phyloP scores from a whole-genome alignment of 2,888 invertebrate genomes.

The Tipula helvola region DNA sequence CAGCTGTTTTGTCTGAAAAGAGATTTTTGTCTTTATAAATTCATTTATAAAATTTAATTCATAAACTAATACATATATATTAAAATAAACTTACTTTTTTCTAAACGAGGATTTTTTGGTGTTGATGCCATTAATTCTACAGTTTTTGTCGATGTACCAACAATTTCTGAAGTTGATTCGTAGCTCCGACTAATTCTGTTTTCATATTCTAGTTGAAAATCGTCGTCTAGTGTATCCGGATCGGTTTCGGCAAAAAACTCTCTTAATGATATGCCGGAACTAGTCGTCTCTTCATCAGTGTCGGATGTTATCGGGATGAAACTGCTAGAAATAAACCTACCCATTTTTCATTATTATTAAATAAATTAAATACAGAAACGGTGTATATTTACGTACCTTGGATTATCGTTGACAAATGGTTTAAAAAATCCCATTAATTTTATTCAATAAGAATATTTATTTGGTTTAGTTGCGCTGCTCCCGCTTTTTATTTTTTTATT shows the following conservation, averaged over 20 bases:
- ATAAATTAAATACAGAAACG: background rate
- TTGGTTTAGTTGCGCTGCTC: background rate
- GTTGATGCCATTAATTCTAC: background rate
- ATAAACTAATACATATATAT: background rate
- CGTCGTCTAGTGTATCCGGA: background rate
- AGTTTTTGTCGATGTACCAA: background rate
- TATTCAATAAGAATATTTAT: background rate
- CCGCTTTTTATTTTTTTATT: background rate
- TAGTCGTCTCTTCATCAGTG: background rate
- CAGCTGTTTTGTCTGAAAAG: background rate
- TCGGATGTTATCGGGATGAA: background rate
- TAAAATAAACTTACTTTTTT: background rate
- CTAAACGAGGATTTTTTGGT: background rate
- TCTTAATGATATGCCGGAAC: background rate
- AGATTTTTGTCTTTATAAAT: background rate
- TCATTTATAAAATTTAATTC: background rate
- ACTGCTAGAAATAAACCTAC: background rate
- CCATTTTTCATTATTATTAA: background rate
- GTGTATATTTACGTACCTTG: background rate
- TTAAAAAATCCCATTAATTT: background rate
- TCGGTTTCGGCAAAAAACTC: background rate
- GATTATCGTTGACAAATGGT: background rate
- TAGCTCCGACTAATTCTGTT: background rate
- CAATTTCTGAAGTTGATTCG: background rate
- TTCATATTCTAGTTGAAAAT: background rate